These are phyloP conservation scores for Cryptotis parvus DNA, from an alignment of 2,113 vertebrate genomes.

Conservation along the genomic window DNA sequence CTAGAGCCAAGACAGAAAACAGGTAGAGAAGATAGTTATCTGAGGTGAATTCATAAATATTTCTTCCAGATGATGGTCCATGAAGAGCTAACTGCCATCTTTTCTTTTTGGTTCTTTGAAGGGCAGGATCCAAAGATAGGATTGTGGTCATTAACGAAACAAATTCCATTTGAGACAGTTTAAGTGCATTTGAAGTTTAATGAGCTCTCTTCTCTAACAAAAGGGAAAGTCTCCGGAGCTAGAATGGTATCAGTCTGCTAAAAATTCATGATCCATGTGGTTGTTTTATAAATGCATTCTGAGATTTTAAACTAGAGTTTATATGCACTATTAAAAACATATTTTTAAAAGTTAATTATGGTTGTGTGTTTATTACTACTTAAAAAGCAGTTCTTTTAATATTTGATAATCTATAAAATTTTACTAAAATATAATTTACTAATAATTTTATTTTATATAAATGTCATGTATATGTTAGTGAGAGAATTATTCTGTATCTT, in stretches of 20 bases:
- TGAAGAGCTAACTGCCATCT: constrained; percentile 52
- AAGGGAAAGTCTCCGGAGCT: background rate
- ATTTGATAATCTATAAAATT: background rate
- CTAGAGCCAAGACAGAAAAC: constrained; percentile 23
- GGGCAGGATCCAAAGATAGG: constrained; percentile 55
- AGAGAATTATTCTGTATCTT: background rate
- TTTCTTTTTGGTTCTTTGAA: constrained; percentile 39
- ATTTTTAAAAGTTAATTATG: background rate
- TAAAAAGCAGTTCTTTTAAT: background rate
- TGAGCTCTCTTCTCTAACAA: background rate
- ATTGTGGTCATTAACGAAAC: constrained; percentile 59
- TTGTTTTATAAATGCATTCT: background rate
- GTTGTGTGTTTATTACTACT: background rate
- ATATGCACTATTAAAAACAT: background rate
- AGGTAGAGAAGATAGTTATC: constrained; percentile 46
- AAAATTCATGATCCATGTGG: background rate
- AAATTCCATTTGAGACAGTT: constrained; percentile 62
- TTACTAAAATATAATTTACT: background rate
- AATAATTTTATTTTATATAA: no score
- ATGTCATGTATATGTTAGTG: background rate
- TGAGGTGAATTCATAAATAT: constrained; percentile 47
- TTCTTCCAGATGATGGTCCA: constrained; percentile 46
- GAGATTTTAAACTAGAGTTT: background rate
- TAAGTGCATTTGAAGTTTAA: constrained; percentile 61
- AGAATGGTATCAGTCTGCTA: background rate